Conservation (phyloP, 2,888 invertebrate species). For the Aphrophora alni region DNA sequence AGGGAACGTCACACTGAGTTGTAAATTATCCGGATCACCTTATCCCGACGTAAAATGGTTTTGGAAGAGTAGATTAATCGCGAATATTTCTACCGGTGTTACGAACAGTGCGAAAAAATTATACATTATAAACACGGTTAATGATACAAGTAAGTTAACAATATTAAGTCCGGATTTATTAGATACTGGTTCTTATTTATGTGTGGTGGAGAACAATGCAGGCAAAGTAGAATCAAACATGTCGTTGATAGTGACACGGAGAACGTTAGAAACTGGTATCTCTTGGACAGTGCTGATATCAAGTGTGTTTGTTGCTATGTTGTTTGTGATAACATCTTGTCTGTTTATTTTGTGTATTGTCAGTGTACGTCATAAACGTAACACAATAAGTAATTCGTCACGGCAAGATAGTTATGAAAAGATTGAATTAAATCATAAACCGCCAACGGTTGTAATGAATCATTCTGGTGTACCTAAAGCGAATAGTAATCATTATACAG, state of each 20-base stretch:
- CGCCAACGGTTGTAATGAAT: conserved; percentile 47
- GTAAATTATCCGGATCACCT: conserved; percentile 73
- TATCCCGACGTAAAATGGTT: conserved; percentile 77
- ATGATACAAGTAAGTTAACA: conserved; percentile 74
- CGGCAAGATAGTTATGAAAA: conserved; percentile 74
- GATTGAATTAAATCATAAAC: conserved; percentile 73
- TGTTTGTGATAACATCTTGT: conserved; percentile 70
- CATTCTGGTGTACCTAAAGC: conserved; percentile 23
- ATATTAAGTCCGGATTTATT: conserved; percentile 74
- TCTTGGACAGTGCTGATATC: conserved; percentile 68
- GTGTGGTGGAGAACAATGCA: conserved; percentile 81
- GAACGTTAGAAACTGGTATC: conserved; percentile 58
- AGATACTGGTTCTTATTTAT: conserved; percentile 78
- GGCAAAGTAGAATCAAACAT: conserved; percentile 78
- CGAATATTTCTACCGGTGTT: conserved; percentile 62
- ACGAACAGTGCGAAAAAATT: conserved; percentile 59
- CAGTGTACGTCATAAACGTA: conserved; percentile 50
- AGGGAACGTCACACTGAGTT: conserved; percentile 74
- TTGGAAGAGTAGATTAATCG: conserved; percentile 71
- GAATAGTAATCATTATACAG: conserved; percentile 21
- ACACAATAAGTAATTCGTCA: conserved; percentile 57
- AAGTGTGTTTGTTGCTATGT: conserved; percentile 68
- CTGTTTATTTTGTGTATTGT: conserved; percentile 70
- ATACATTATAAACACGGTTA: conserved; percentile 70
- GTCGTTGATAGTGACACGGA: conserved; percentile 65